Evolutionary conservation across 1,140 invertebrate genomes (phyloP), one percentile per base, ranked within the genome.

Genomic region (Hyposmocoma kahamanoa): DNA sequence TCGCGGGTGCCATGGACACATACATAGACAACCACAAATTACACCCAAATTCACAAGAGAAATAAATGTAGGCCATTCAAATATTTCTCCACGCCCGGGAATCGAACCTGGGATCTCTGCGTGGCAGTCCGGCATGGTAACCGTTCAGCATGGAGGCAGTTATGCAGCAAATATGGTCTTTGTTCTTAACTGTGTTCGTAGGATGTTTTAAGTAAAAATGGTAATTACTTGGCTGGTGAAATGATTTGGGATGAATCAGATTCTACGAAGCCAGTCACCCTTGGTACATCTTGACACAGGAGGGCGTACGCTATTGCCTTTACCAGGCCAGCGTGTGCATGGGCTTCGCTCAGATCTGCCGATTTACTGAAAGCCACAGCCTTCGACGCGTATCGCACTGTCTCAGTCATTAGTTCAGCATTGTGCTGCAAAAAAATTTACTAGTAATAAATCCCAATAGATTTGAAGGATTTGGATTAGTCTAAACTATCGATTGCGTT

Each of bases 261-360:
- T 57, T 82, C 76, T 11, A 80, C 72, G 39, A 76, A 84, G 22
- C 78, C 81, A 2, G 71, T 66, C 3, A 84, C 59, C 44, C 62
- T 69, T 3, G 76, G 73, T n/a, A 73, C 45, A 42, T 84, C 77
- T 36, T 74, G 57, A 42, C 78, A 81, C 0, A 81, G 26, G 9
- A 84, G 53, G 0, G 74, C 78, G 44, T 73, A 70, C 1, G 78
- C 72, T 2, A 84, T 70, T 42, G 69, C 72, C 0, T 60, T 63
- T 0, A 84, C 78, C 1, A 84, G 58, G 4, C 71, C 67, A 6
- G 75, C 67, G 9, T 82, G n/a, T 0, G 81, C 81, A 32, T 84
- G 81, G 1, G 81, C 75, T 38, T 84, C 81, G 28, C 81, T 81
- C 9, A 82, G 54, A 15, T 76, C 73, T 1, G 77, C 67, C 2